Conservation (phyloP, 2,797 vertebrate species). For the Myotis pilosus region DNA sequence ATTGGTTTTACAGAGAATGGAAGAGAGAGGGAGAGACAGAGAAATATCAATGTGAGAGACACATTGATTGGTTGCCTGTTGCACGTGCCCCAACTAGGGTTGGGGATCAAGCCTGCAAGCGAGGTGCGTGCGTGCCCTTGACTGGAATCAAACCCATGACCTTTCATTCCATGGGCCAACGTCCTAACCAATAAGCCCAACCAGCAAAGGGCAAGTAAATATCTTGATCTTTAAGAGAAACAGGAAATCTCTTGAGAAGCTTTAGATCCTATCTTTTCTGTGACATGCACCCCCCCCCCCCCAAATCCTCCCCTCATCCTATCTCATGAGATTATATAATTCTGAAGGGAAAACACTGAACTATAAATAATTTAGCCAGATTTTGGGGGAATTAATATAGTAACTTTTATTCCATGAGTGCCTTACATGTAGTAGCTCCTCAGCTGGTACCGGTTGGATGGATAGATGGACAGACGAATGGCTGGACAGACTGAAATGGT, state of each 20-base stretch:
- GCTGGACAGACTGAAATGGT: too few species aligned
- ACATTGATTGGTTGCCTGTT: too few species aligned
- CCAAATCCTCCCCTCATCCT: background rate
- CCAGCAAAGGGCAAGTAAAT: too few species aligned
- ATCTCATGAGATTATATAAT: background rate
- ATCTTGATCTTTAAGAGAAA: background rate
- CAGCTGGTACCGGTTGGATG: background rate
- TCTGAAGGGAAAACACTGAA: background rate
- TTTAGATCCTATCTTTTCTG: background rate
- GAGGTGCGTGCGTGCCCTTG: too few species aligned
- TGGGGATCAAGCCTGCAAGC: too few species aligned
- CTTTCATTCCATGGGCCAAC: too few species aligned
- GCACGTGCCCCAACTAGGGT: too few species aligned
- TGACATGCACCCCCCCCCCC: fast-evolving
- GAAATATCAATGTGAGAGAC: too few species aligned
- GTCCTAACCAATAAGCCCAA: too few species aligned
- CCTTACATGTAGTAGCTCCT: background rate
- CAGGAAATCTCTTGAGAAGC: background rate
- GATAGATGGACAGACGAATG: fast-evolving
- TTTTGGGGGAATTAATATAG: background rate
- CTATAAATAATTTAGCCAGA: background rate
- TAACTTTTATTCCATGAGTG: background rate
- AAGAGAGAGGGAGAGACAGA: too few species aligned
- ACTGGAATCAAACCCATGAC: too few species aligned
- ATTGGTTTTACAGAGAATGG: too few species aligned